Evolutionary conservation across 2,113 vertebrate species (phyloP).

Genomic region (Epinephelus fuscoguttatus): DNA sequence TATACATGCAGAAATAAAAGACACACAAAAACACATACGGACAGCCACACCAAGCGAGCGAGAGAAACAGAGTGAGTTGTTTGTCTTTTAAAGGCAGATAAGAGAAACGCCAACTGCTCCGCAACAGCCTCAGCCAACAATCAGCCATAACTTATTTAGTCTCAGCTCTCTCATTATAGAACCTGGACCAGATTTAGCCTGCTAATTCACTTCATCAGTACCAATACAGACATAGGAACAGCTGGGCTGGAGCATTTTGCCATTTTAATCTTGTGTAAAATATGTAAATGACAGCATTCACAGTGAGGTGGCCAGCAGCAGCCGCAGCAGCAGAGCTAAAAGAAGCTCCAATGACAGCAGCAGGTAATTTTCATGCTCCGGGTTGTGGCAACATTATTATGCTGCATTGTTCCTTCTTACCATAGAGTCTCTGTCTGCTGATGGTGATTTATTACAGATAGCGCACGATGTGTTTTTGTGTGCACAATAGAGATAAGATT

Average conservation of each 20-base stretch:
- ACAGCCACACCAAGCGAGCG: not conserved
- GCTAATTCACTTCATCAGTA: constrained; percentile 63
- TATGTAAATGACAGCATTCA: constrained; percentile 62
- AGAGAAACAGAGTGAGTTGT: constrained; percentile 15
- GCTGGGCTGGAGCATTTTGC: constrained; percentile 63
- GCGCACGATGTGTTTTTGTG: constrained; percentile 24
- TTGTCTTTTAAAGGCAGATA: constrained; percentile 69
- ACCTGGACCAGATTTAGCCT: constrained; percentile 56
- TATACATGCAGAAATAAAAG: constrained; percentile 18
- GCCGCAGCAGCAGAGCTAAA: constrained; percentile 2
- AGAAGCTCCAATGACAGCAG: constrained; percentile 33
- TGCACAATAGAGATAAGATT: constrained; percentile 39
- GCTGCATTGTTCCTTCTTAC: constrained; percentile 44
- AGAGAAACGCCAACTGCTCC: constrained; percentile 68
- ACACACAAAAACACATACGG: constrained; percentile 24
- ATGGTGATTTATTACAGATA: constrained; percentile 50
- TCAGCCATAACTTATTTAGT: constrained; percentile 70
- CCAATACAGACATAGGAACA: constrained; percentile 48
- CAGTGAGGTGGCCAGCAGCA: constrained; percentile 17
- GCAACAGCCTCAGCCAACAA: constrained; percentile 55
- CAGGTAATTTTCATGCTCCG: constrained; percentile 25
- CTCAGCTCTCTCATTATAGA: constrained; percentile 55
- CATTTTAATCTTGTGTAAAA: constrained; percentile 59
- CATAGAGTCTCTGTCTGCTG: constrained; percentile 26
- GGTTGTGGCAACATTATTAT: constrained; percentile 20